Conservation (phyloP, 2,888 invertebrate genomes). For the Anorthoa munda region DNA sequence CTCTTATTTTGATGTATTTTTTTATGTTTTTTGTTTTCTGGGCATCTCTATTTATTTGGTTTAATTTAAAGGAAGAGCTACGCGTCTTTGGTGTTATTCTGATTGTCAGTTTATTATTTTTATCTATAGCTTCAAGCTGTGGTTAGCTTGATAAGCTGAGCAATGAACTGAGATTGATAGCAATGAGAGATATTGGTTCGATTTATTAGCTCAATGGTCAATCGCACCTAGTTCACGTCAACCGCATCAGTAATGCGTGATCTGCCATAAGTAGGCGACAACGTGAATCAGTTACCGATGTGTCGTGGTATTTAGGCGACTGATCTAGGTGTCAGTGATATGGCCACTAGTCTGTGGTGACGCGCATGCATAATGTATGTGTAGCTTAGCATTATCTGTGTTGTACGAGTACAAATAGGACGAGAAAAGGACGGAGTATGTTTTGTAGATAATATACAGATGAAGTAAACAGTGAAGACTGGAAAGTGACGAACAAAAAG, state of each 20-base stretch:
- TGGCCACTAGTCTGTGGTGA: background rate
- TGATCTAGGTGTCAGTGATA: constrained; percentile 34
- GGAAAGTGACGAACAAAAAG: background rate
- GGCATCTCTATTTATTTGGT: background rate
- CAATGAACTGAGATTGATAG: too few species aligned
- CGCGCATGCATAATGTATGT: constrained; percentile 48
- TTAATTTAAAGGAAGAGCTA: background rate
- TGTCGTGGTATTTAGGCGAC: constrained; percentile 47
- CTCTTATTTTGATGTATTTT: too few species aligned
- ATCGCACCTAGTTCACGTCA: background rate
- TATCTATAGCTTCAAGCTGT: background rate
- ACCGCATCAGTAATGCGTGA: background rate
- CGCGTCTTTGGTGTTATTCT: background rate
- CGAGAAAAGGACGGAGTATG: background rate
- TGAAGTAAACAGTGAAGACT: background rate
- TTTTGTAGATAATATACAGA: background rate
- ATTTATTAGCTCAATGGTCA: background rate
- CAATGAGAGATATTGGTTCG: too few species aligned
- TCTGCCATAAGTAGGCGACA: constrained; percentile 13
- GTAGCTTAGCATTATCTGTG: constrained; percentile 4
- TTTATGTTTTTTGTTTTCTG: background rate
- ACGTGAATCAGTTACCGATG: constrained; percentile 46
- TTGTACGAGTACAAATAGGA: background rate
- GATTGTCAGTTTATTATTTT: background rate
- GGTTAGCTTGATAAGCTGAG: too few species aligned